Base-by-base conservation (phyloP, 2,113 vertebrate species). In the Daubentonia madagascariensis region DNA sequence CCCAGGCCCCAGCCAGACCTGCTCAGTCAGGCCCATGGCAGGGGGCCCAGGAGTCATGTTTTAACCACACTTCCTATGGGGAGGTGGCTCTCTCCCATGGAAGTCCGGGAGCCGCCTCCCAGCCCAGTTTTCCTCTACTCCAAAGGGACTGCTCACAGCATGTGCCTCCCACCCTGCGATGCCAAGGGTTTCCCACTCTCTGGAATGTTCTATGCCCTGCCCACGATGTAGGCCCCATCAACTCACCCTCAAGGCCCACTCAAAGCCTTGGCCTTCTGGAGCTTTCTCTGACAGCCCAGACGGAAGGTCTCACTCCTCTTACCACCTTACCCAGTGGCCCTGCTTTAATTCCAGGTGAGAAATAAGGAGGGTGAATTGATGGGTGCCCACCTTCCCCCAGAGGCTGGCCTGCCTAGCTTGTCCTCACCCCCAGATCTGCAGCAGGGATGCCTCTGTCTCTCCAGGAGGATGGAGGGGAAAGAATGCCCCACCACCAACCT, bases 291-390 rank as follows among this genome's bases (percentile, higher is more conserved):
- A 90, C n/a, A 30, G 28, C 16, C 78, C 59, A 10, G 40, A 63
- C 0, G 59, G 48, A 48, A 54, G 14, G 23, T 35, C 43, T 25
- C 22, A 20, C 50, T n/a, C 78, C 52, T 81, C 40, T 0, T 3
- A 13, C 14, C 35, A 13, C 14, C 35, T 67, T 22, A 1, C 23
- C n/a, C 23, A 0, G 3, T 28, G 2, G 10, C 17, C 12, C 30
- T n/a, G n/a, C 12, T 17, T 22, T 16, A 84, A 28, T 80, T 75
- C 23, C 0, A 37, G 30, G 80, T 32, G 20, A 40, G 25, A 18
- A 37, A 45, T 14, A 52, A 75, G 6, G 13, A 32, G 48, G 23
- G 30, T 12, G 0, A n/a, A 40, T 10, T 5, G 37, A 59, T 43
- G 14, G 43, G 28, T 0, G 10, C 0, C 11, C 9, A 13, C 5